These are phyloP conservation scores for Mantis religiosa DNA, from an alignment of 2,888 invertebrate species.

Conservation along the genomic window DNA sequence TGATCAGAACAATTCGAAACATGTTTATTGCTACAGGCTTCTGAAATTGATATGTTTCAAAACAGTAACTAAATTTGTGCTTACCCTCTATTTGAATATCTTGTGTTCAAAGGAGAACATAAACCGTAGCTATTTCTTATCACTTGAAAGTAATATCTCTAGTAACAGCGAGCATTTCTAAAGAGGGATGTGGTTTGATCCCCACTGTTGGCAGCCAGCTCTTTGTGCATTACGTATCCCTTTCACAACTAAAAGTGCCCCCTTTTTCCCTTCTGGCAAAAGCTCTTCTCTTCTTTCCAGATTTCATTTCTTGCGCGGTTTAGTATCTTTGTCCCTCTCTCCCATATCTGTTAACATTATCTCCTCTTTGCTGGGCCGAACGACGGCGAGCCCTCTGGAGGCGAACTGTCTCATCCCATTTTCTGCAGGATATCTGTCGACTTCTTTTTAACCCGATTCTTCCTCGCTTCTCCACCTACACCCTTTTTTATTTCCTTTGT, in stretches of 20 bases:
- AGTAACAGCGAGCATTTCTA: neutral
- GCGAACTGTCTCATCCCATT: neutral
- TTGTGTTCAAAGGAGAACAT: no score
- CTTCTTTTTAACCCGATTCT: neutral
- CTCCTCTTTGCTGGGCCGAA: neutral
- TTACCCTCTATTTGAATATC: no score
- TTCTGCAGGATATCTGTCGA: neutral
- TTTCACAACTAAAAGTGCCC: neutral
- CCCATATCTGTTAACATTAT: neutral
- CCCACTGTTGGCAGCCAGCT: neutral
- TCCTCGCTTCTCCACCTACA: neutral
- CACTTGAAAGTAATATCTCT: neutral
- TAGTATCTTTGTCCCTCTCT: neutral
- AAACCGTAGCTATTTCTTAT: no score
- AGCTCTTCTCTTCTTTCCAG: neutral
- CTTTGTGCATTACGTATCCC: neutral
- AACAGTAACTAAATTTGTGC: no score
- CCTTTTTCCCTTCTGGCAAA: neutral
- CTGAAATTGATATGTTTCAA: no score
- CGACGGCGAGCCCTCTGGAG: neutral
- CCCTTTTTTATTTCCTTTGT: neutral
- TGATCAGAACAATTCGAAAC: no score
- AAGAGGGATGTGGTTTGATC: neutral
- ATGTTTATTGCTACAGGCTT: no score
- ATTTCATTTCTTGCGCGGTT: neutral